Conservation (phyloP, 2,797 vertebrate species). For the Buceros bicornis region DNA sequence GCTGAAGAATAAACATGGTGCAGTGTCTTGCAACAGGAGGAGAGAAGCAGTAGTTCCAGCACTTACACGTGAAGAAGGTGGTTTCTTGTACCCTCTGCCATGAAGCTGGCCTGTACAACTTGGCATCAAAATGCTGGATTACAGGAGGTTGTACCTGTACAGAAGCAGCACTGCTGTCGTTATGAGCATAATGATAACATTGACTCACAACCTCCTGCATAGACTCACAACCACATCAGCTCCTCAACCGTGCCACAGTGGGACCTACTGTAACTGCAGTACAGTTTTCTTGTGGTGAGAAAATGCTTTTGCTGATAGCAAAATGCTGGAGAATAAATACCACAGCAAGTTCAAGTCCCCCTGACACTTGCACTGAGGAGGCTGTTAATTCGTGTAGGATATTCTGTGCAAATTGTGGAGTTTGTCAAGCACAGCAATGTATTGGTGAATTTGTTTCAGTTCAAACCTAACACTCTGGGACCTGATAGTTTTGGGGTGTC, state of each 20-base stretch:
- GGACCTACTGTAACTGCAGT: background rate
- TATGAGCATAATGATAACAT: background rate
- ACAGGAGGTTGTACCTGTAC: background rate
- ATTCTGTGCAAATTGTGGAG: background rate
- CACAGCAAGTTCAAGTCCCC: background rate
- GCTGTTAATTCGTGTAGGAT: background rate
- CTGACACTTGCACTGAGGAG: background rate
- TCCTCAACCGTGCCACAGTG: background rate
- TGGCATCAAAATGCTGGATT: background rate
- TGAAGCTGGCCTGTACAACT: background rate
- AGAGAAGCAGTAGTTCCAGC: background rate
- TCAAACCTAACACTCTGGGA: background rate
- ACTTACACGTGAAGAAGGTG: background rate
- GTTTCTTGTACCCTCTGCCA: background rate
- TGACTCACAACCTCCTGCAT: background rate
- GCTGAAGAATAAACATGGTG: background rate
- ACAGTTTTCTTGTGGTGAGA: background rate
- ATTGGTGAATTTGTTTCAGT: background rate
- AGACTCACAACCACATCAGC: background rate
- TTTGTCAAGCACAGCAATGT: background rate
- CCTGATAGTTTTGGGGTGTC: background rate
- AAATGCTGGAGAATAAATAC: background rate
- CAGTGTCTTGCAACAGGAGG: background rate
- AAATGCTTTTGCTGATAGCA: background rate
- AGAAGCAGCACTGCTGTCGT: background rate